Conservation (phyloP, 2,113 vertebrate species). For the Menura novaehollandiae region DNA sequence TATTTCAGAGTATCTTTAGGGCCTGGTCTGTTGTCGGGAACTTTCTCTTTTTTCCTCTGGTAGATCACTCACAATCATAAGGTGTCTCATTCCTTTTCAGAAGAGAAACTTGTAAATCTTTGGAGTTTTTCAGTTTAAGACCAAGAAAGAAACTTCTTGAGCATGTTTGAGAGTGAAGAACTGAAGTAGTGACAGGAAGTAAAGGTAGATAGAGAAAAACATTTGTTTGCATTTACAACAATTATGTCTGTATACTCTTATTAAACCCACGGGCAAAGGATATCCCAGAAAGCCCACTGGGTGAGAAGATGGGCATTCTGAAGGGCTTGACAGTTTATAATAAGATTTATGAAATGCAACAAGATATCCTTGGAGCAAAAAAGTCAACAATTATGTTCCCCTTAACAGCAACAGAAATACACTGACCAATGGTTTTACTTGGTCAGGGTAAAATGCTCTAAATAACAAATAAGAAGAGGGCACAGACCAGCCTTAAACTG, state of each 20-base stretch:
- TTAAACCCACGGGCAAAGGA: background rate
- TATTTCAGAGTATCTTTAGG: background rate
- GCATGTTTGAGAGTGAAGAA: background rate
- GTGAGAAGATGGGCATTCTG: background rate
- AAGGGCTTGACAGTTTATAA: background rate
- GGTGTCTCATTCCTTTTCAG: background rate
- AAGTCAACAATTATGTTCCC: background rate
- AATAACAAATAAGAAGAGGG: conserved; percentile 3
- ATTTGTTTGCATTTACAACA: background rate
- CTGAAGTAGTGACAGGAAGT: background rate
- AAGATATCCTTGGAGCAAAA: background rate
- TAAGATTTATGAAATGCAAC: background rate
- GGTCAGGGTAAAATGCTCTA: background rate
- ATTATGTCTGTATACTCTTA: background rate
- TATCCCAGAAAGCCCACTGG: background rate
- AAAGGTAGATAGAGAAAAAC: background rate
- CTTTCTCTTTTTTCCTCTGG: background rate
- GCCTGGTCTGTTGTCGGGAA: background rate
- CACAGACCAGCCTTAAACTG: conserved; percentile 4
- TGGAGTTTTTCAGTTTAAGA: background rate
- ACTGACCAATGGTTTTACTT: background rate
- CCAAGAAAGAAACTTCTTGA: background rate
- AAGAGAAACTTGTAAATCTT: background rate
- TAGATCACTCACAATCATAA: background rate
- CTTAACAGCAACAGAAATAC: background rate